A percentile compares a stretch with the other conserved stretches of the same genome.
Conservation (phyloP, 1,140 invertebrate genomes). For the Atopsyche davidsoni region DNA sequence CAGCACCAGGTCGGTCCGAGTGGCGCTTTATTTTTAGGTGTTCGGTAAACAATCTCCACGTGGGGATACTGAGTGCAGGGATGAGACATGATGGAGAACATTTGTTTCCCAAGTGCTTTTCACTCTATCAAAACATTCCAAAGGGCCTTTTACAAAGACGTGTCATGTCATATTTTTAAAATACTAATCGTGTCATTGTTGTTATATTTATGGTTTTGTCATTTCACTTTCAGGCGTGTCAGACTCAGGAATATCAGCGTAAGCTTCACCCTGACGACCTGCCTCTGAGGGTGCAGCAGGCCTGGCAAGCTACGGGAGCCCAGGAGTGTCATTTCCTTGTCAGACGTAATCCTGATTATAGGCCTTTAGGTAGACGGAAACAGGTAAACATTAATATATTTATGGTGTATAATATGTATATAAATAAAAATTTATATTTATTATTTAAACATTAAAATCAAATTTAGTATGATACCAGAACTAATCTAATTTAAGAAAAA, state of each 20-base stretch:
- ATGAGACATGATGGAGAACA: conserved; percentile 10
- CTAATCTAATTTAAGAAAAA: no score
- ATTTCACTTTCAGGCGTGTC: conserved; percentile 48
- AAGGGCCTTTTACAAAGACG: not conserved
- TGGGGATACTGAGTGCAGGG: no score
- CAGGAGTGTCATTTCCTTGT: conserved; percentile 66
- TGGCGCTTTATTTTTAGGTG: conserved; percentile 20
- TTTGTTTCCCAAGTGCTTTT: conserved; percentile 13
- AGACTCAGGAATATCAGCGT: conserved; percentile 70
- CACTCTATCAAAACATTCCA: not conserved
- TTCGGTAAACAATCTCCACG: conserved; percentile 16
- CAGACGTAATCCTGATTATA: conserved; percentile 68
- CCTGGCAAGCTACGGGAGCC: conserved; percentile 58
- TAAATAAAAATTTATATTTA: no score
- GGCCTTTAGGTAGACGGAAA: conserved; percentile 54
- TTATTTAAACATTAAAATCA: no score
- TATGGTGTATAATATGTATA: conserved; percentile 8
- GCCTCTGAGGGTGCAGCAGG: conserved; percentile 74
- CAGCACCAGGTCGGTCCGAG: conserved; percentile 5
- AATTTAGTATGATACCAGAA: no score
- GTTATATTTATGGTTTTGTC: conserved; percentile 4
- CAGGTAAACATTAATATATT: conserved; percentile 37
- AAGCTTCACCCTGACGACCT: conserved; percentile 81
- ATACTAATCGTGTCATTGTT: not conserved
- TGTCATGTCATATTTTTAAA: no score